phyloP scores from a whole-genome alignment of 2,797 vertebrate species.

The Dendrocincla fuliginosa region DNA sequence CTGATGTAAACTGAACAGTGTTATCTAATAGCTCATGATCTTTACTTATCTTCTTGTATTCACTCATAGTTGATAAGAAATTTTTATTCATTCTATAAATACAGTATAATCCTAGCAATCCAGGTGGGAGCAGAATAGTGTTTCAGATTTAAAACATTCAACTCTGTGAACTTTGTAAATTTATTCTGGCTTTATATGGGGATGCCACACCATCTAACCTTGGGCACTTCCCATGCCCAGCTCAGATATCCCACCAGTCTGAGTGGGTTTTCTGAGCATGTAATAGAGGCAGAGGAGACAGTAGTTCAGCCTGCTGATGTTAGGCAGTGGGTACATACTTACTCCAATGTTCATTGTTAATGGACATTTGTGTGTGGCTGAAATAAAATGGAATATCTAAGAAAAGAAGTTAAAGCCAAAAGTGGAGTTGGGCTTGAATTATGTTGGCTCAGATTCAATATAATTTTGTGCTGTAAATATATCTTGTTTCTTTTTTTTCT shows the following conservation, averaged over 20 bases:
- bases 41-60: constrained; percentile 39
- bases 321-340: not conserved
- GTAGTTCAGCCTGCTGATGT: not conserved
- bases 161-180: not conserved
- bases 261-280: not conserved
- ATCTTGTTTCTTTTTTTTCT: not conserved
- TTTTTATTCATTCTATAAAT: constrained; percentile 29
- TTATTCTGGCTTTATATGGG: not conserved
- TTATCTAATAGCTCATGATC: constrained; percentile 4
- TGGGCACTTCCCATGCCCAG: not conserved
- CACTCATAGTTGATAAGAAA: not conserved
- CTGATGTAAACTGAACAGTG: not conserved
- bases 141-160: not conserved
- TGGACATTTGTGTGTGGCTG: not conserved
- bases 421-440: not conserved
- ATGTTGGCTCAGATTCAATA: not conserved
- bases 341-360: not conserved
- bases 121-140: not conserved
- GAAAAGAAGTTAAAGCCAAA: not conserved
- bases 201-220: not conserved
- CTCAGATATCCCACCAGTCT: not conserved
- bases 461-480: not conserved
- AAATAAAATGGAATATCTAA: not conserved
- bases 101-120: not conserved
- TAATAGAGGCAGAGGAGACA: not conserved